Base-by-base conservation (phyloP, 2,113 vertebrate genomes). In the Myotis brandtii region DNA sequence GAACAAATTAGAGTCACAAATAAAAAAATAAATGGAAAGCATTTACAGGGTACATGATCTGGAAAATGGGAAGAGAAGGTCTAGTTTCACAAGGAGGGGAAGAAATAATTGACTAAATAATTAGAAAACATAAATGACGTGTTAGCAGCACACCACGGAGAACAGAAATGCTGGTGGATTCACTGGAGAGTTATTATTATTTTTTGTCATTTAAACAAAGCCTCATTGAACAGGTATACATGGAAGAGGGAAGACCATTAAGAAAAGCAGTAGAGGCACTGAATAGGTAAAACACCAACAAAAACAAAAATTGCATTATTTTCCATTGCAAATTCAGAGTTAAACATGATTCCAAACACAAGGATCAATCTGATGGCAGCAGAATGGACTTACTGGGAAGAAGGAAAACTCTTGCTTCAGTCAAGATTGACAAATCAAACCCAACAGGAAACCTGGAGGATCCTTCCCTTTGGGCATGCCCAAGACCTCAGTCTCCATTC, bases 51-150 rank as follows among this genome's bases (percentile, higher is more conserved):
- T 72, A 96, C 92, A 94, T 76, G 56, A 96, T 94, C 69, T 94
- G 70, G 95, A 97, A 98, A 96, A 98, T 81, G 93, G 66, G 81
- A 96, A 52, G 32, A 98, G 0, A 84, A 95, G 90, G 6, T 66
- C 1, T 1, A 85, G 34, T 66, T 92, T 95, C 72, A 43, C n/a
- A 88, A 96, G 40, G 46, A 69, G 4, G 23, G 48, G 50, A 79
- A 76, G 89, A 89, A 96, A 97, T 62, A 96, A 93, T 62, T 16
- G 56, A 84, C 50, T 93, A 82, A 91, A 75, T 91, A 94, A 94
- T 93, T 94, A 95, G 83, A 52, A 92, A 87, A 80, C 13, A 80
- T 56, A 94, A 89, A 86, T 9, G 25, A 43, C 32, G 43, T 0
- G 4, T 89, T 80, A 72, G 52, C 34, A 83, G 62, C 20, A 83